These are phyloP conservation scores for Karalla daura DNA, from an alignment of 2,797 vertebrate genomes.

Conservation along the genomic window DNA sequence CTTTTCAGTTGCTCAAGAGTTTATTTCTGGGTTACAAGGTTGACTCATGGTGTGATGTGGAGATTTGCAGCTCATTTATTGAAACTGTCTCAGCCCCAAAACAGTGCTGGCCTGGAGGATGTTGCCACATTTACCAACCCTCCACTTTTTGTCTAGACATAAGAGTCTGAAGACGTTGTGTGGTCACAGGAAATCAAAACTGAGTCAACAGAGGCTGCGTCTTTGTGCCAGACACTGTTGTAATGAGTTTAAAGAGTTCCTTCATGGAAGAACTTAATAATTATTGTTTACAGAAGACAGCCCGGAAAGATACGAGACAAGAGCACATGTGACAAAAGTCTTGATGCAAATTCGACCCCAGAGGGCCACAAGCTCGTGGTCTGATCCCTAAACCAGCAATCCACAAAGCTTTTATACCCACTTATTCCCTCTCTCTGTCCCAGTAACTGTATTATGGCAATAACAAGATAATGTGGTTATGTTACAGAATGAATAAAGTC, in stretches of 20 bases:
- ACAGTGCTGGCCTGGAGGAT: constrained; percentile 39
- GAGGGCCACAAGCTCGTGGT: constrained; percentile 26
- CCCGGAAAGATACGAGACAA: constrained; percentile 57
- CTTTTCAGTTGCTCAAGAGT: constrained; percentile 19
- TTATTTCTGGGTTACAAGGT: constrained; percentile 28
- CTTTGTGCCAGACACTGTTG: constrained; percentile 46
- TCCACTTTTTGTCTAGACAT: constrained; percentile 55
- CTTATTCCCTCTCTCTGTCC: constrained; percentile 30
- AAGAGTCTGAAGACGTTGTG: constrained; percentile 46
- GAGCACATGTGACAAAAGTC: constrained; percentile 46
- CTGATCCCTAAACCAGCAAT: constrained; percentile 43
- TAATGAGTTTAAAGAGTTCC: constrained; percentile 51
- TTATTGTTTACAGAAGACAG: constrained; percentile 49
- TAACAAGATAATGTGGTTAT: constrained; percentile 62
- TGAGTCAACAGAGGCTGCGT: constrained; percentile 45
- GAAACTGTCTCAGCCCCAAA: constrained; percentile 44
- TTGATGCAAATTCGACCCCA: constrained; percentile 25
- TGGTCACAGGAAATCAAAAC: constrained; percentile 63
- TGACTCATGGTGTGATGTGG: constrained; percentile 50
- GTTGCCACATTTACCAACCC: constrained; percentile 54
- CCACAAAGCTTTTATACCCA: constrained; percentile 50
- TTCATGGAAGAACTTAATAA: constrained; percentile 49
- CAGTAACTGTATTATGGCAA: constrained; percentile 50
- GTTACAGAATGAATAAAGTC: constrained; percentile 53
- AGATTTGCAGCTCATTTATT: constrained; percentile 45